phyloP scores from a whole-genome alignment of 2,113 vertebrate genomes.

The Syngnathus floridae region DNA sequence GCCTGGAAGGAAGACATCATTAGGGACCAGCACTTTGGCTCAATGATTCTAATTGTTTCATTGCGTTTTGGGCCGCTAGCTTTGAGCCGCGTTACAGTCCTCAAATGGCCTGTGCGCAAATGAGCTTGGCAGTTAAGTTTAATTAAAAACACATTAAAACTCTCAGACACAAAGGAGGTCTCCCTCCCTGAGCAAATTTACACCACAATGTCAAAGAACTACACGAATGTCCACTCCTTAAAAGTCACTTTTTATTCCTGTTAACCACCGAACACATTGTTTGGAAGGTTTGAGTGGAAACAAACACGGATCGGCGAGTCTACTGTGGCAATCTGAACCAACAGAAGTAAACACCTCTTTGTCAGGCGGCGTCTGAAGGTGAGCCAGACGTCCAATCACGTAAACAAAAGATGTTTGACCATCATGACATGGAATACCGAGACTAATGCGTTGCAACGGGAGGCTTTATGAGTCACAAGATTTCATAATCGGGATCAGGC shows the following conservation, averaged over 20 bases:
- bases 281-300: constrained; percentile 44
- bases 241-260: constrained; percentile 11
- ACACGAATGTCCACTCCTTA: not conserved
- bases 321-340: constrained; percentile 33
- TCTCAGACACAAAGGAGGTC: constrained; percentile 51
- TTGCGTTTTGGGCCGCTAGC: constrained; percentile 48
- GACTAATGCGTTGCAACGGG: constrained; percentile 18
- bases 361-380: constrained; percentile 31
- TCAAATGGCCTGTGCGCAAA: constrained; percentile 47
- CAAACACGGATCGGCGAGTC: constrained; percentile 26
- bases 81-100: constrained; percentile 53
- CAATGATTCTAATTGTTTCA: constrained; percentile 62
- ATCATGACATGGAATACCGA: constrained; percentile 17
- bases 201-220: constrained; percentile 24
- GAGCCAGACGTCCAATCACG: constrained; percentile 24
- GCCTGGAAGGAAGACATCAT: constrained; percentile 48
- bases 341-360: constrained; percentile 43
- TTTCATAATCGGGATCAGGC: not conserved
- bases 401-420: constrained; percentile 51
- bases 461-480: constrained; percentile 27
- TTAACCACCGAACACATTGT: constrained; percentile 1
- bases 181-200: constrained; percentile 41
- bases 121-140: constrained; percentile 57
- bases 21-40: constrained; percentile 51
- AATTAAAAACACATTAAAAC: constrained; percentile 63